Percentiles rank a stretch among this genome's conserved stretches.
Conservation (phyloP, 2,888 invertebrate genomes). For the Crepidodera aurea region DNA sequence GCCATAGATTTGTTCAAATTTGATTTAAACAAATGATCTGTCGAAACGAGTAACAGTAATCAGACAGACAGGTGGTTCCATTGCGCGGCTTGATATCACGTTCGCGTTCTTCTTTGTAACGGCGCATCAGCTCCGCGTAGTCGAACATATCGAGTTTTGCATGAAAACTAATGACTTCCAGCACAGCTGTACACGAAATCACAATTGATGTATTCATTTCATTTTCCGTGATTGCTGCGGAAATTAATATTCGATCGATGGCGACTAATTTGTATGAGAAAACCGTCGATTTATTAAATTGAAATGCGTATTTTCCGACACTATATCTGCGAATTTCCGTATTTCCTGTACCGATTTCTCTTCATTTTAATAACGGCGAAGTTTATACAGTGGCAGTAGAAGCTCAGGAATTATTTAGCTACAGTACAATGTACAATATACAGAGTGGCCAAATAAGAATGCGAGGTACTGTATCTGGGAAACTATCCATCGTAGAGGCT, state of each 20-base stretch:
- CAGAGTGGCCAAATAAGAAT: too few relatives aligned
- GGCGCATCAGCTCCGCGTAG: neutral
- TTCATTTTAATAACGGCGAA: neutral
- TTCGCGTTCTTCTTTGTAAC: neutral
- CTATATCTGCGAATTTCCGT: constrained; percentile 3
- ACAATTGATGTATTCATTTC: constrained; percentile 32
- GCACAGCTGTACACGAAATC: constrained; percentile 27
- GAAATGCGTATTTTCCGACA: constrained; percentile 16
- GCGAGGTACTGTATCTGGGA: too few relatives aligned
- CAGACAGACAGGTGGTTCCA: constrained; percentile 2
- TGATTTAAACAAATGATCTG: neutral
- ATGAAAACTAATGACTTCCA: constrained; percentile 24
- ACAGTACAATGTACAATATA: too few relatives aligned
- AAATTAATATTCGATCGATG: constrained; percentile 31
- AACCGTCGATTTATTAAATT: constrained; percentile 26
- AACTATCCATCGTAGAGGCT: too few relatives aligned
- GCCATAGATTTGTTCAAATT: too few relatives aligned
- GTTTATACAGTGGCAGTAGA: neutral
- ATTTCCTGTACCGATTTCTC: constrained; percentile 4
- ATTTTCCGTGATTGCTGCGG: constrained; percentile 26
- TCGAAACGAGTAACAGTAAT: constrained; percentile 2
- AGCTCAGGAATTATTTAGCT: too few relatives aligned
- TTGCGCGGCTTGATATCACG: neutral
- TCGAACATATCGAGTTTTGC: constrained; percentile 11
- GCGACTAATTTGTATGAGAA: constrained; percentile 28